Conservation (phyloP, 2,888 invertebrate genomes). For the Petrophora chlorosata region DNA sequence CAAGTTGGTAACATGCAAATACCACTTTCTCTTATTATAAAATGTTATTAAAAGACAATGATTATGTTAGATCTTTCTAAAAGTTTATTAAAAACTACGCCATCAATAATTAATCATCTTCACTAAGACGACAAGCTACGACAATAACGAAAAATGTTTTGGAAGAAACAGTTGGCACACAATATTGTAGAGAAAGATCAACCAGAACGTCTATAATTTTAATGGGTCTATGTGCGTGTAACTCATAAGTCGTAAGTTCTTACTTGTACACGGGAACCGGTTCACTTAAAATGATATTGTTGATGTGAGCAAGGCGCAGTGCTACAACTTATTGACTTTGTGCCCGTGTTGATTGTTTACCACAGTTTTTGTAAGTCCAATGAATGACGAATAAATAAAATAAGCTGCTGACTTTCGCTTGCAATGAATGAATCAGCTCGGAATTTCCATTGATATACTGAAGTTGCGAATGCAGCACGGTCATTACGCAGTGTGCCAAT, state of each 20-base stretch:
- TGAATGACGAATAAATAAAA: constrained; percentile 6
- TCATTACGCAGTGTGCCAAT: constrained; percentile 24
- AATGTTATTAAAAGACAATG: too few relatives aligned
- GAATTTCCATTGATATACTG: constrained; percentile 28
- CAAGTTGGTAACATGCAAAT: too few relatives aligned
- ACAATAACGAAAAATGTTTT: not conserved
- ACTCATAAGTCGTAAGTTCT: constrained; percentile 46
- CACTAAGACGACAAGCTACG: not conserved
- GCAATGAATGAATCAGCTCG: constrained; percentile 27
- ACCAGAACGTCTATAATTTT: constrained; percentile 39
- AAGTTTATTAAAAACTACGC: too few relatives aligned
- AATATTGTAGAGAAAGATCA: constrained; percentile 27
- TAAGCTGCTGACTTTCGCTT: constrained; percentile 16
- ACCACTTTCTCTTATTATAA: too few relatives aligned
- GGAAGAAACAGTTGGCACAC: not conserved
- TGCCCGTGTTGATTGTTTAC: constrained; percentile 13
- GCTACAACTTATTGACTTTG: constrained; percentile 19
- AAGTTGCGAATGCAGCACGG: constrained; percentile 24
- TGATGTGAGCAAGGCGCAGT: constrained; percentile 11
- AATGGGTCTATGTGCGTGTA: constrained; percentile 55
- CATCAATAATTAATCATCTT: too few relatives aligned
- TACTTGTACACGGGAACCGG: constrained; percentile 65
- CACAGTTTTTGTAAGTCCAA: constrained; percentile 5
- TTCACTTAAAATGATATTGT: constrained; percentile 71
- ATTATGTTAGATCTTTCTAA: too few relatives aligned